phyloP scores from a whole-genome alignment of 2,888 invertebrate genomes.

The Chrysolina americana region DNA sequence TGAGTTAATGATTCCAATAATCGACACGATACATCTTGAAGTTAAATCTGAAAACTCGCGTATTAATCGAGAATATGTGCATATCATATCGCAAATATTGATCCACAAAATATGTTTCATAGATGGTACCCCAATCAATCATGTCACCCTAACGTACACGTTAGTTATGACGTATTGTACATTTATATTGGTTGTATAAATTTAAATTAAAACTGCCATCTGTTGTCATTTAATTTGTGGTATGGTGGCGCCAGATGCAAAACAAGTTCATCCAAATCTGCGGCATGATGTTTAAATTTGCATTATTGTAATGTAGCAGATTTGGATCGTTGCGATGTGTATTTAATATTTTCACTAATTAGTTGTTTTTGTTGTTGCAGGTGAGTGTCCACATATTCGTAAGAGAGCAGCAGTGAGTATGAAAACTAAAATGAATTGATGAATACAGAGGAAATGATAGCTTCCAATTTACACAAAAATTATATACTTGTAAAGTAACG shows the following conservation, averaged over 20 bases:
- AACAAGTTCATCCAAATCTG: slow-evolving; percentile 33
- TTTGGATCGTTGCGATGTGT: slow-evolving; percentile 24
- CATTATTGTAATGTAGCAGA: slow-evolving; percentile 35
- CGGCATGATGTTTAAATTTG: slow-evolving; percentile 37
- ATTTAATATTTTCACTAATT: slow-evolving; percentile 21
- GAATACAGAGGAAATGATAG: too few species aligned
- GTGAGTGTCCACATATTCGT: slow-evolving; percentile 26
- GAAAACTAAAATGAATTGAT: too few species aligned
- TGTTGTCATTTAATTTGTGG: slow-evolving; percentile 44
- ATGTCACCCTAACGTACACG: slow-evolving; percentile 6
- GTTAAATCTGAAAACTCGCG: not conserved
- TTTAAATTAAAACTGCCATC: slow-evolving; percentile 42
- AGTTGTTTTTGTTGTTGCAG: slow-evolving; percentile 31
- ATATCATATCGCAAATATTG: slow-evolving; percentile 9
- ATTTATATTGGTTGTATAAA: slow-evolving; percentile 38
- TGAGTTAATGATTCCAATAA: too few species aligned
- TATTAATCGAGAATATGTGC: not conserved
- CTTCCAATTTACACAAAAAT: too few species aligned
- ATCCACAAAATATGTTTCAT: not conserved
- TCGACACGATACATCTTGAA: not conserved
- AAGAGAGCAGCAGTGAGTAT: not conserved
- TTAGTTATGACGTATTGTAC: slow-evolving; percentile 21
- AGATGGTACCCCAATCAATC: slow-evolving; percentile 30
- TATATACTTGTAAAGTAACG: too few species aligned
- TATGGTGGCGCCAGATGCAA: slow-evolving; percentile 36